Percentiles rank a stretch among this genome's conserved stretches.
Conservation (phyloP, 2,888 invertebrate species). For the Phrixothrix hirtus region DNA sequence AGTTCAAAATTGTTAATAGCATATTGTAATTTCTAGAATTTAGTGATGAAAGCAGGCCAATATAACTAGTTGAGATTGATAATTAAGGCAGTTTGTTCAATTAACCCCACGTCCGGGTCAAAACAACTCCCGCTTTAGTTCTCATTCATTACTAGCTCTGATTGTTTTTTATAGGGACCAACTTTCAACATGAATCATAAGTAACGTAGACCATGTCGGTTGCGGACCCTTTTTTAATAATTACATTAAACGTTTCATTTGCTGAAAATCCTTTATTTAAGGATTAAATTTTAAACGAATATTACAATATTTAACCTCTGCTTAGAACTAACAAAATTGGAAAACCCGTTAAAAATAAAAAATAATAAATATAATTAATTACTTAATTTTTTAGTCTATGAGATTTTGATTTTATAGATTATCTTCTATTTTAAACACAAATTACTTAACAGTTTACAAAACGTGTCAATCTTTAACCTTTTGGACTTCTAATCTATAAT, state of each 20-base stretch:
- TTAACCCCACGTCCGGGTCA: conserved; percentile 44
- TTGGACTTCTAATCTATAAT: conserved; percentile 42
- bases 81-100: conserved; percentile 18
- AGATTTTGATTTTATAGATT: too few relatives aligned
- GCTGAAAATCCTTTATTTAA: conserved; percentile 31
- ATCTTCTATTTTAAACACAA: too few relatives aligned
- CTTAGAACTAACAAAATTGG: too few relatives aligned
- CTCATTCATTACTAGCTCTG: conserved; percentile 39
- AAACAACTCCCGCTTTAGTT: conserved; percentile 37
- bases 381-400: conserved; percentile 2
- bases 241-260: conserved; percentile 41
- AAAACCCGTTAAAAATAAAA: too few relatives aligned
- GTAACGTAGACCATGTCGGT: conserved; percentile 35
- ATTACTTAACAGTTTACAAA: conserved; percentile 8
- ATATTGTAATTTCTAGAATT: too few relatives aligned
- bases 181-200: conserved; percentile 41
- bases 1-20: too few relatives aligned
- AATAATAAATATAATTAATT: too few relatives aligned
- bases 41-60: too few relatives aligned
- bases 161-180: conserved; percentile 38
- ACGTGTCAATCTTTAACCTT: conserved; percentile 39
- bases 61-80: too few relatives aligned
- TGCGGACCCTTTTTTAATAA: conserved; percentile 35
- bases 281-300: too few relatives aligned
- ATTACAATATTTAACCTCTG: too few relatives aligned